Evolutionary conservation across 2,888 invertebrate genomes (phyloP).

Genomic region (Coleophora deauratella): DNA sequence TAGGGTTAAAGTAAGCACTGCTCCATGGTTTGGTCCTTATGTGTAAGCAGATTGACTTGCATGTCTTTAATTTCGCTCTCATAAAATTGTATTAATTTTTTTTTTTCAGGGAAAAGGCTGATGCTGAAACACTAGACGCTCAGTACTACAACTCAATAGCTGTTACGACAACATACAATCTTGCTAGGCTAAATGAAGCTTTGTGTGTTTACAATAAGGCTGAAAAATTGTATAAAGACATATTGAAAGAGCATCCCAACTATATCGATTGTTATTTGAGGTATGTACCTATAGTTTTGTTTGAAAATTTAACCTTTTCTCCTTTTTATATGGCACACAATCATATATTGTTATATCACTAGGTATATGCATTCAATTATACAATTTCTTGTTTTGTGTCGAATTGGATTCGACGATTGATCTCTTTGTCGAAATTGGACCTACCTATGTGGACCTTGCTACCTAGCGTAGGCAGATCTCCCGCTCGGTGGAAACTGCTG

Average conservation of each 20-base stretch:
- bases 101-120: slow-evolving; percentile 81
- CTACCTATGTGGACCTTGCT: no score
- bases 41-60: no score
- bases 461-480: no score
- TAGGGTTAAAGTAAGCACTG: no score
- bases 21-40: no score
- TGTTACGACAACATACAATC: slow-evolving; percentile 96
- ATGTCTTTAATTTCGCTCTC: no score
- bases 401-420: no score
- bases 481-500: no score
- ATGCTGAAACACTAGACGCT: slow-evolving; percentile 87
- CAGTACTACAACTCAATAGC: slow-evolving; percentile 97
- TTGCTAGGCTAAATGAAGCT: slow-evolving; percentile 95
- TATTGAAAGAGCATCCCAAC: slow-evolving; percentile 97
- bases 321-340: not conserved
- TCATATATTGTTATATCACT: not conserved
- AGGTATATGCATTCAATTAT: no score
- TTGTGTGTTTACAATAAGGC: slow-evolving; percentile 94
- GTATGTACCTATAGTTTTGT: slow-evolving; percentile 28
- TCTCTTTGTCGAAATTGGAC: no score
- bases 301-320: not conserved
- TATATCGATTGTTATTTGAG: slow-evolving; percentile 95
- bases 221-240: slow-evolving; percentile 96
- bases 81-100: no score
- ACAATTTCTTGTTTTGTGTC: no score